Percentiles rank a stretch among this genome's conserved stretches.
Evolutionary conservation across 2,113 vertebrate species (phyloP).

Genomic region (Paradoxurus hermaphroditus): DNA sequence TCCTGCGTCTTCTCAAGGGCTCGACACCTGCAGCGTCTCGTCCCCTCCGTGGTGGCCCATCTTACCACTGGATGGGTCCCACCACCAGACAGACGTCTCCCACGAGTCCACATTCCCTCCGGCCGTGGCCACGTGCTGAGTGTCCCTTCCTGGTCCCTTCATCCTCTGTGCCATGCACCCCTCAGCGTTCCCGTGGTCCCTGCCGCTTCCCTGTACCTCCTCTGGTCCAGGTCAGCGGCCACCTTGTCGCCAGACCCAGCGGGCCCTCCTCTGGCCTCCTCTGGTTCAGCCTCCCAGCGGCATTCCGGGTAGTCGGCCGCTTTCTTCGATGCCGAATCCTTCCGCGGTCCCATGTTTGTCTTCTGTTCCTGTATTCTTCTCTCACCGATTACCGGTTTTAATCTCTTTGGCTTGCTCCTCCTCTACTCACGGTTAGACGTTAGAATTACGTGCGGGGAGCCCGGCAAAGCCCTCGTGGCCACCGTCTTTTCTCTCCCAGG

Average conservation of each 20-base stretch:
- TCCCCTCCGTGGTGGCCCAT: not conserved
- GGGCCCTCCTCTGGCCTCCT: not conserved
- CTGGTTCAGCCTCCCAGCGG: not conserved
- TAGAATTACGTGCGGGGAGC: not conserved
- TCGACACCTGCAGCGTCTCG: not conserved
- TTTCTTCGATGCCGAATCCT: not conserved
- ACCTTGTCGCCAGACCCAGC: not conserved
- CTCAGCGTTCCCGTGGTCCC: not conserved
- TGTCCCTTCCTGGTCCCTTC: not conserved
- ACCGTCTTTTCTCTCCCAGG: not conserved
- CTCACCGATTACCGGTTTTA: not conserved
- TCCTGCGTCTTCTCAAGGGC: not conserved
- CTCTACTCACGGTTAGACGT: not conserved
- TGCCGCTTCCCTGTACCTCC: not conserved
- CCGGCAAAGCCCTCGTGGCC: not conserved
- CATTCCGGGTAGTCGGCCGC: not conserved
- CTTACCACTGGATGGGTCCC: not conserved
- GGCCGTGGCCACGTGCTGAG: too few species aligned
- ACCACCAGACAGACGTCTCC: not conserved
- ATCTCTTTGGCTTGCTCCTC: not conserved
- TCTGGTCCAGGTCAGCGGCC: not conserved
- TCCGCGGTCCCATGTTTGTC: not conserved
- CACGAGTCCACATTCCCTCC: fast-evolving
- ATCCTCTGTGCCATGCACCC: not conserved
- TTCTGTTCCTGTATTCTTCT: not conserved